Base-by-base conservation (phyloP, 2,888 invertebrate genomes). In the Mesorhabditis sp. region DNA sequence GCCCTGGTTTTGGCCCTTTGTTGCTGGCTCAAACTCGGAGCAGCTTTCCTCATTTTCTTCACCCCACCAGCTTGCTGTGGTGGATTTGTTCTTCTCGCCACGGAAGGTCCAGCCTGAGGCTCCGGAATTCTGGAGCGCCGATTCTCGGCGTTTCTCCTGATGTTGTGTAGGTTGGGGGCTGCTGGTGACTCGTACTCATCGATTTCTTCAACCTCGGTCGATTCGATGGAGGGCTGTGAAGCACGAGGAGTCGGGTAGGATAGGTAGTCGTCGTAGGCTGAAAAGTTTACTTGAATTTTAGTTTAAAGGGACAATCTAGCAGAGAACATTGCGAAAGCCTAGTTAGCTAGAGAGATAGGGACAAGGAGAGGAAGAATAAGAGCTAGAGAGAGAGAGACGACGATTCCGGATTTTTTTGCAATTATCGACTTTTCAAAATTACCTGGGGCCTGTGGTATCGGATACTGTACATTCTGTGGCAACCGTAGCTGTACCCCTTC, bases 401-500 rank as follows among this genome's bases (percentile, higher is more conserved):
- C 28, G 28, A 28, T 28, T 28, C 28, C 28, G 28, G 28, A 28
- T 28, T 28, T 28, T 28, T 28, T 28, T 28, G 28, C 28, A 28
- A 28, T 28, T 28, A 28, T 28, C 28, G 28, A 28, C 7, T 50
- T n/a, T 50, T 50, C n/a, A 10, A 13, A 13, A 13, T 50, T n/a
- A 50, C 58, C 58, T 50, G 58, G 58, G n/a, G 58, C 58, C 58
- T 13, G 7, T 50, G 58, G 58, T n/a, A 50, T 13, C 7, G 58
- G 58, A 50, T 50, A 50, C n/a, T 10, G 10, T 10, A 50, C n/a
- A 50, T 50, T 50, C 7, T 10, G n/a, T 50, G 70, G 71, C 43
- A 72, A 67, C 41, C 77, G 74, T 28, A 83, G 67, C 58, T 79
- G 80, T 3, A 78, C 45, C 2, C 82, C 81, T 45, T 80, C 72